Conservation (phyloP, 2,797 vertebrate genomes). For the Crenuchus spilurus region DNA sequence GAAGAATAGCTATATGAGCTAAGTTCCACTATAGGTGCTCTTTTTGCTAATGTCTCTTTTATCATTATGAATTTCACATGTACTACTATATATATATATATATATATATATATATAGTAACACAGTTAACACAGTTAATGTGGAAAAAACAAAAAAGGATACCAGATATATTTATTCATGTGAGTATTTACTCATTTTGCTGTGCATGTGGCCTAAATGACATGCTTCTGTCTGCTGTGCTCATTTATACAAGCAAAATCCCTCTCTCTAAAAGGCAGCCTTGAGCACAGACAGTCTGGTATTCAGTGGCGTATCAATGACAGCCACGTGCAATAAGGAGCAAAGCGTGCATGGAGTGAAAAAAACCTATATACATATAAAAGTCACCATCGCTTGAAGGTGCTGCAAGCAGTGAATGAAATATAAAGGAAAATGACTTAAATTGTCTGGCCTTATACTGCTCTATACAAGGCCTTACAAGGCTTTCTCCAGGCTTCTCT, state of each 20-base stretch:
- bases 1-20: too few relatives aligned
- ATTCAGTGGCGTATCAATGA: conserved; percentile 35
- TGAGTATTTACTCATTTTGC: not conserved
- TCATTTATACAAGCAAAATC: conserved; percentile 17
- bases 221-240: conserved; percentile 17
- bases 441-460: conserved; percentile 23
- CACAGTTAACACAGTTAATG: too few relatives aligned
- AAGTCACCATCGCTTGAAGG: conserved; percentile 25
- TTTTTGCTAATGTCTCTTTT: too few relatives aligned
- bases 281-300: conserved; percentile 35
- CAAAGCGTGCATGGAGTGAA: not conserved
- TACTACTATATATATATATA: too few relatives aligned
- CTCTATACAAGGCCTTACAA: conserved; percentile 17
- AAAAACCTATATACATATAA: conserved; percentile 40
- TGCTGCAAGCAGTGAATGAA: conserved; percentile 36
- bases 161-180: conserved; percentile 1
- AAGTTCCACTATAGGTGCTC: too few relatives aligned
- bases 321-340: conserved; percentile 19
- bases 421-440: conserved; percentile 39
- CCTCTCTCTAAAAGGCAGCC: conserved; percentile 33
- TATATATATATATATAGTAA: too few relatives aligned
- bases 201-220: conserved; percentile 8
- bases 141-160: too few relatives aligned
- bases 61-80: too few relatives aligned
- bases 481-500: conserved; percentile 35